phyloP scores from a whole-genome alignment of 2,797 vertebrate genomes.

The Pristis pectinata region DNA sequence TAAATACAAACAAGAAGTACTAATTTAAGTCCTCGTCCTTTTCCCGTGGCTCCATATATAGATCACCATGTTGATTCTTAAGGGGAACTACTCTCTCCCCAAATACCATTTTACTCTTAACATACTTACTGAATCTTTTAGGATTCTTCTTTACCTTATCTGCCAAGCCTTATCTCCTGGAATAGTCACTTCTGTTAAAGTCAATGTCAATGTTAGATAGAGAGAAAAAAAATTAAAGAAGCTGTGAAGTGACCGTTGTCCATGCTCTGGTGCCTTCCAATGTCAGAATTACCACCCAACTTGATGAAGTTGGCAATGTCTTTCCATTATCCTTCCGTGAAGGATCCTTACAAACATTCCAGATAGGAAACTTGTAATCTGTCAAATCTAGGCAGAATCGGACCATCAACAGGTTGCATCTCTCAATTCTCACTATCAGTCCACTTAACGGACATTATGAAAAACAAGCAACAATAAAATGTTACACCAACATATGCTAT shows the following conservation, averaged over 20 bases:
- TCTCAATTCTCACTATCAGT: background rate
- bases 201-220: no score
- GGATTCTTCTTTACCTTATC: no score
- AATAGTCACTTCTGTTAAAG: no score
- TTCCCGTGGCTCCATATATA: no score
- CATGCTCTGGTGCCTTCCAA: background rate
- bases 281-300: background rate
- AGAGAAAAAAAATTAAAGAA: background rate
- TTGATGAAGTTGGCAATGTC: background rate
- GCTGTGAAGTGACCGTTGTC: background rate
- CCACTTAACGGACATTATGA: background rate
- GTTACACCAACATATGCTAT: background rate
- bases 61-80: no score
- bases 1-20: no score
- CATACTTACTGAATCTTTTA: no score
- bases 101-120: no score
- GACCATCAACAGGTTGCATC: background rate
- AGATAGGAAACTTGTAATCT: background rate
- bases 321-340: background rate
- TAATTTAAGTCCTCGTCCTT: no score
- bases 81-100: no score
- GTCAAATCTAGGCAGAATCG: background rate
- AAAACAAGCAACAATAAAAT: background rate
- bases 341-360: background rate
- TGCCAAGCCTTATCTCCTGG: no score